Evolutionary conservation across 2,888 invertebrate genomes (phyloP).

Genomic region (Chorisops tibialis): DNA sequence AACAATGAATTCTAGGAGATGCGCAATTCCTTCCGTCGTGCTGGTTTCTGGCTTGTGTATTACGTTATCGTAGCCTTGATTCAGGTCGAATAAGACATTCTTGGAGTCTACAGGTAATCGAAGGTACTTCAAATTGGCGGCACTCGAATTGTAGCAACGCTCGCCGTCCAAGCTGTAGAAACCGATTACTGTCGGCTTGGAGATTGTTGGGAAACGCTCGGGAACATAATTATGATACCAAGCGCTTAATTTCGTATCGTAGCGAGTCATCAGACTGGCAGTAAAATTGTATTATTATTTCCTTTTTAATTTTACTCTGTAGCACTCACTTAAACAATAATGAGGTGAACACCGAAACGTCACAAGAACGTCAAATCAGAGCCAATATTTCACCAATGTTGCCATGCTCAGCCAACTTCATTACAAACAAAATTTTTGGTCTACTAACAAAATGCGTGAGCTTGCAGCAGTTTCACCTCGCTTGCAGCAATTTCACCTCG

Average conservation of each 20-base stretch:
- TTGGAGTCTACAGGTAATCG: constrained; percentile 40
- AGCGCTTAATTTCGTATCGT: constrained; percentile 9
- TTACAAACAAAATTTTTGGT: no score
- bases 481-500: no score
- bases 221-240: constrained; percentile 7
- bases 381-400: no score
- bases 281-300: no score
- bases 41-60: constrained; percentile 42
- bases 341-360: no score
- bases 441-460: no score
- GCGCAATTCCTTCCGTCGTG: constrained; percentile 33
- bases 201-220: constrained; percentile 51
- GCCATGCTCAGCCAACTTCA: no score
- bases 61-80: constrained; percentile 35
- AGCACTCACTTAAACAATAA: no score
- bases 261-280: not conserved
- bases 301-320: no score
- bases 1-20: constrained; percentile 39
- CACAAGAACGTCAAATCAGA: no score
- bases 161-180: constrained; percentile 56
- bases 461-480: no score
- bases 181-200: constrained; percentile 56
- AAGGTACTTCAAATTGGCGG: constrained; percentile 55
- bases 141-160: constrained; percentile 41
- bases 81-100: constrained; percentile 37